Conservation (phyloP, 1,140 invertebrate genomes). For the Pseudomyrmex cubaensis region DNA sequence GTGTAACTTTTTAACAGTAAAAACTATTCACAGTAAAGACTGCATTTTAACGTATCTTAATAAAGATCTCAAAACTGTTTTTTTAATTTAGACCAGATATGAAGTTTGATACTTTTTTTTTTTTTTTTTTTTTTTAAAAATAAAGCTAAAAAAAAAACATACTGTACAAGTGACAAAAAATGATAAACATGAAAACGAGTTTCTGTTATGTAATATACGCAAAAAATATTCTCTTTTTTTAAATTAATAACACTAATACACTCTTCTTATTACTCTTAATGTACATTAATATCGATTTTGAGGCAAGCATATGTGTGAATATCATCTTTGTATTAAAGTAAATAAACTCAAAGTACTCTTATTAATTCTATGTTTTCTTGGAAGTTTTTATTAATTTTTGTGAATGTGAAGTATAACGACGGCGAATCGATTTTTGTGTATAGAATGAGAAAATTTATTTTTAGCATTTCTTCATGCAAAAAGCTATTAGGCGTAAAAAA, state of each 20-base stretch:
- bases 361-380: slow-evolving; percentile 67
- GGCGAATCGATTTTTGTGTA: too few species aligned
- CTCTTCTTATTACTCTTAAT: slow-evolving; percentile 50
- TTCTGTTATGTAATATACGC: slow-evolving; percentile 71
- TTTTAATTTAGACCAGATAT: slow-evolving; percentile 52
- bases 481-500: neutral
- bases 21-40: slow-evolving; percentile 27
- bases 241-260: slow-evolving; percentile 63
- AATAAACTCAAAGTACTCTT: slow-evolving; percentile 83
- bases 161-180: slow-evolving; percentile 60
- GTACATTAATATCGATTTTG: slow-evolving; percentile 76
- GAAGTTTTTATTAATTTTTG: slow-evolving; percentile 34
- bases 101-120: slow-evolving; percentile 41
- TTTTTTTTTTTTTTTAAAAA: too few species aligned
- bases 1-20: slow-evolving; percentile 46
- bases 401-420: too few species aligned
- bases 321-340: slow-evolving; percentile 84
- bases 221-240: slow-evolving; percentile 72
- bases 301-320: slow-evolving; percentile 81
- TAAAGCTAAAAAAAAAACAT: neutral
- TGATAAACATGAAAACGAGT: slow-evolving; percentile 56
- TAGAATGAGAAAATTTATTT: too few species aligned
- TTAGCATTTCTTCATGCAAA: neutral
- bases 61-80: slow-evolving; percentile 47
- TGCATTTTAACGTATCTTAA: neutral